Evolutionary conservation across 2,797 vertebrate genomes (phyloP).

Genomic region (Rhinoraja longicauda): DNA sequence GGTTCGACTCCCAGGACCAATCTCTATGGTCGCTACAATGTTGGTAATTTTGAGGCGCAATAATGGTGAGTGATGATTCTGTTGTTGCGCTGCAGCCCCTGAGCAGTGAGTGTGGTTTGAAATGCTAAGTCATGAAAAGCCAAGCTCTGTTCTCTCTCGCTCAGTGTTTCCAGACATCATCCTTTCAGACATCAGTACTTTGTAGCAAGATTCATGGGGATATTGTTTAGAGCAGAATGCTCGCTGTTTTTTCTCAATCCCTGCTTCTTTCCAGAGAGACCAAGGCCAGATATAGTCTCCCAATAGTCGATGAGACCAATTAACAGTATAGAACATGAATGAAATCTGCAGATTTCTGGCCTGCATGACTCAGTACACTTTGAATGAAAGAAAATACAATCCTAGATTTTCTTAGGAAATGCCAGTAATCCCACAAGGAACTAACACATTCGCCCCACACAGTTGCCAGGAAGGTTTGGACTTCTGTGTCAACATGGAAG

Average conservation of each 20-base stretch:
- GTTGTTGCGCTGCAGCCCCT: too few species aligned
- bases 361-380: background rate
- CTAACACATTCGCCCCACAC: too few species aligned
- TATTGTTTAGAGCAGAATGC: background rate
- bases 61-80: too few species aligned
- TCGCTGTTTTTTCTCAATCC: background rate
- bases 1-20: too few species aligned
- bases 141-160: background rate
- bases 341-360: background rate
- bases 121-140: background rate
- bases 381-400: too few species aligned
- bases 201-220: background rate
- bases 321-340: background rate
- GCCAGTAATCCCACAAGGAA: too few species aligned
- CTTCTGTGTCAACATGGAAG: too few species aligned
- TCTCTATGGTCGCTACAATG: too few species aligned
- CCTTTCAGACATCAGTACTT: background rate
- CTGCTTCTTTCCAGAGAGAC: background rate
- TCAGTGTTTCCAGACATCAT: background rate
- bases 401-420: too few species aligned
- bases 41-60: too few species aligned
- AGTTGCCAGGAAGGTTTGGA: too few species aligned
- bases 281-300: background rate
- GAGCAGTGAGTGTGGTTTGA: background rate
- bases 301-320: background rate